Percentiles rank a stretch among this genome's conserved stretches.
Conservation (phyloP, 2,888 invertebrate species). For the Polydrusus pterygomalis region DNA sequence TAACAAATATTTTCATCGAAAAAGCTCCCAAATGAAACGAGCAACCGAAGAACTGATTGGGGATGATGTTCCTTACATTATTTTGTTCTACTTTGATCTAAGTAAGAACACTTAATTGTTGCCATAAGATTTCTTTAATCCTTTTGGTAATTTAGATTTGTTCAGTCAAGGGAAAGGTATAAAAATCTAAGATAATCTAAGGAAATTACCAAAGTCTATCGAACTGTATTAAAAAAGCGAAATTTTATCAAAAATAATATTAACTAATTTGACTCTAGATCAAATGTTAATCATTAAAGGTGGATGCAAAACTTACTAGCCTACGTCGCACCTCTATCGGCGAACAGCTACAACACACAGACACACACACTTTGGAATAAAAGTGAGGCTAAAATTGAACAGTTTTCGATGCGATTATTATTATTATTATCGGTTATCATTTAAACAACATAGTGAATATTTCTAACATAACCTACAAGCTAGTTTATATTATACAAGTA, state of each 20-base stretch:
- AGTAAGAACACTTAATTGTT: slow-evolving; percentile 59
- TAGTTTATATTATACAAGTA: slow-evolving; percentile 38
- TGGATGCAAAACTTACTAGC: slow-evolving; percentile 25
- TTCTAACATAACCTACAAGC: slow-evolving; percentile 42
- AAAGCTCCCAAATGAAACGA: slow-evolving; percentile 22
- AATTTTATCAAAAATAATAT: slow-evolving; percentile 42
- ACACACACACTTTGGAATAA: slow-evolving; percentile 37
- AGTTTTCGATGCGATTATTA: slow-evolving; percentile 42
- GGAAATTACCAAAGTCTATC: slow-evolving; percentile 31
- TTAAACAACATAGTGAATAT: slow-evolving; percentile 36
- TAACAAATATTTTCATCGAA: slow-evolving; percentile 9
- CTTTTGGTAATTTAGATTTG: slow-evolving; percentile 49
- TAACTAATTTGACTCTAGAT: slow-evolving; percentile 29
- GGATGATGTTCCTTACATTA: slow-evolving; percentile 38
- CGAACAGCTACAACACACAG: slow-evolving; percentile 24
- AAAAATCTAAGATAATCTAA: slow-evolving; percentile 40
- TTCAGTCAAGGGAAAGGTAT: slow-evolving; percentile 56
- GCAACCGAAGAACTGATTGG: slow-evolving; percentile 44
- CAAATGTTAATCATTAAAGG: slow-evolving; percentile 17
- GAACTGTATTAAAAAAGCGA: slow-evolving; percentile 24
- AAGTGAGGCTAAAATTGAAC: slow-evolving; percentile 35
- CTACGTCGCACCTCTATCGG: slow-evolving; percentile 1
- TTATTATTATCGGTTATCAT: slow-evolving; percentile 37
- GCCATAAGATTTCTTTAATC: slow-evolving; percentile 57
- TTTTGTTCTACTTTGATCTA: slow-evolving; percentile 53